These are phyloP conservation scores for Bibio marci DNA, from an alignment of 2,888 invertebrate genomes.

Conservation along the genomic window DNA sequence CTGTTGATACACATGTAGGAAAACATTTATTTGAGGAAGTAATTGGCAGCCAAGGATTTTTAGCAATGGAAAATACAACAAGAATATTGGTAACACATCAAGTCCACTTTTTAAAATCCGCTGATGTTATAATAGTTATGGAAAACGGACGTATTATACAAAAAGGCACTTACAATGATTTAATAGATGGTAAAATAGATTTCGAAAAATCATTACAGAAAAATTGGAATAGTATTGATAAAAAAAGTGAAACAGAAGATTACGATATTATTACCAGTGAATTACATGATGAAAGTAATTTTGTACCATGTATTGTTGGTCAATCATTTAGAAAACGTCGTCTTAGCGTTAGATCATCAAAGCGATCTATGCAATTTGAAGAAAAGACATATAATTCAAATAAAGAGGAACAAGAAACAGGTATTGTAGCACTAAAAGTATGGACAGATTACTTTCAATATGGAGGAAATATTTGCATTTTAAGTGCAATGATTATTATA, in stretches of 20 bases:
- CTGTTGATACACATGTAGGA: slow-evolving; percentile 63
- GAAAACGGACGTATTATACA: slow-evolving; percentile 33
- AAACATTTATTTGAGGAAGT: slow-evolving; percentile 59
- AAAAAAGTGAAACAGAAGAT: slow-evolving; percentile 2
- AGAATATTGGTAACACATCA: slow-evolving; percentile 65
- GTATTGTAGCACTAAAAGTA: slow-evolving; percentile 26
- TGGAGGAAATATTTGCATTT: slow-evolving; percentile 32
- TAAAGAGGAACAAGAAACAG: slow-evolving; percentile 29
- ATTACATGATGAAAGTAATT: no score
- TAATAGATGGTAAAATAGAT: slow-evolving; percentile 31
- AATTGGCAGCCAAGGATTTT: slow-evolving; percentile 33
- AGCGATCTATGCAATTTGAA: no score
- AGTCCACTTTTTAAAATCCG: slow-evolving; percentile 47
- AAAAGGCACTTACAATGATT: slow-evolving; percentile 33
- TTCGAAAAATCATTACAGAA: slow-evolving; percentile 36
- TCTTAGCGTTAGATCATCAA: no score
- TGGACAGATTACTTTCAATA: slow-evolving; percentile 31
- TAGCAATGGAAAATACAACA: slow-evolving; percentile 38
- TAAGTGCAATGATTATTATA: slow-evolving; percentile 30
- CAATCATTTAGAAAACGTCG: no score
- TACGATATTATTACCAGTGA: no score
- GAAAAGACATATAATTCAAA: no score
- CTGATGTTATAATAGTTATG: slow-evolving; percentile 42
- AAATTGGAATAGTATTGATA: no score
- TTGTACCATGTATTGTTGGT: no score